These are phyloP conservation scores for Laupala kohalensis DNA, from an alignment of 1,140 invertebrate genomes.

Conservation along the genomic window DNA sequence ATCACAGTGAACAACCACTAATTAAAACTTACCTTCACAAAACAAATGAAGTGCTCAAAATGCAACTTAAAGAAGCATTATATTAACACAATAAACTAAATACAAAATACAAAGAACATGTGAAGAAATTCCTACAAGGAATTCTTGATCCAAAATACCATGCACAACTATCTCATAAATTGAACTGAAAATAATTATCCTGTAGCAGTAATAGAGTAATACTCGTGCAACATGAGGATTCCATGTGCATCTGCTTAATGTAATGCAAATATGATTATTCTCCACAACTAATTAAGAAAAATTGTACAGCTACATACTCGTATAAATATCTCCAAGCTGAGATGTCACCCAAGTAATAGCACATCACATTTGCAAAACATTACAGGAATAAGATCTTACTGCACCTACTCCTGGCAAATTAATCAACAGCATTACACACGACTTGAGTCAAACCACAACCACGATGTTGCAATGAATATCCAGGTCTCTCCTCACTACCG, in stretches of 20 bases:
- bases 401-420: not conserved
- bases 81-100: not conserved
- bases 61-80: not conserved
- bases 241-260: not conserved
- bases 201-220: slow-evolving; percentile 6
- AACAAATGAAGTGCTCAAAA: not conserved
- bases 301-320: no score
- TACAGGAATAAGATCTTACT: not conserved
- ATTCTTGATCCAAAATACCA: slow-evolving; percentile 9
- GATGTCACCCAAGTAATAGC: not conserved
- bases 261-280: slow-evolving; percentile 3
- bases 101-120: not conserved
- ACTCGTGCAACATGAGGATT: slow-evolving; percentile 3
- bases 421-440: not conserved
- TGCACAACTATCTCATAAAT: not conserved
- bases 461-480: not conserved
- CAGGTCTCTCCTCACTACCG: not conserved
- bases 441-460: not conserved
- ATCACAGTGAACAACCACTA: not conserved
- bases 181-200: slow-evolving; percentile 10
- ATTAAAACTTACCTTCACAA: not conserved
- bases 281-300: not conserved
- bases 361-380: not conserved
- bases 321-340: not conserved
- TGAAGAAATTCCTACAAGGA: slow-evolving; percentile 2